Conservation (phyloP, 2,113 vertebrate species). For the Ammodramus savannarum region DNA sequence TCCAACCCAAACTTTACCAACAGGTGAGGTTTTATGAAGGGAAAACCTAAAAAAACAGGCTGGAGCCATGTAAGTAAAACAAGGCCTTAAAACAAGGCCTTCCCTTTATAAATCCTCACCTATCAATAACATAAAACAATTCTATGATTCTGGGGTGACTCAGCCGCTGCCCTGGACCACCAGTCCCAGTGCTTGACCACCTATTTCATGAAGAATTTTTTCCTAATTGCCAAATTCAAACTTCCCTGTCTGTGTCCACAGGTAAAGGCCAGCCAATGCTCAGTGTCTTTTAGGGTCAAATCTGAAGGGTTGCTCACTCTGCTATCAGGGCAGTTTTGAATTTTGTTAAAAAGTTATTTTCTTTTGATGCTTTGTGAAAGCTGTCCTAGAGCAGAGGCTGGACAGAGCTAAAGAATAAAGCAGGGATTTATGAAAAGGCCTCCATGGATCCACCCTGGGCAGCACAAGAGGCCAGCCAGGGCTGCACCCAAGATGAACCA, state of each 20-base stretch:
- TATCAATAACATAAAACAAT: neutral
- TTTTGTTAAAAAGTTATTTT: neutral
- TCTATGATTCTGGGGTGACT: neutral
- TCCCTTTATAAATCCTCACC: neutral
- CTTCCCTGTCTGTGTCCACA: neutral
- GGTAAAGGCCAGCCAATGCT: neutral
- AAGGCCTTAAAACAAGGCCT: neutral
- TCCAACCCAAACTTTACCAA: neutral
- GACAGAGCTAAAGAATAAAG: neutral
- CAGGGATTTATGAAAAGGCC: neutral
- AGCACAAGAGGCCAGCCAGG: neutral
- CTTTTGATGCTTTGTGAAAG: neutral
- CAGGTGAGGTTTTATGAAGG: neutral
- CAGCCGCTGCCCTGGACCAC: neutral
- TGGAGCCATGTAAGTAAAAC: accelerated
- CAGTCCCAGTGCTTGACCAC: neutral
- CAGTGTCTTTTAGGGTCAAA: neutral
- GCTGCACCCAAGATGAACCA: neutral
- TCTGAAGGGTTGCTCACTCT: too few species aligned
- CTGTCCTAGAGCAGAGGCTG: neutral
- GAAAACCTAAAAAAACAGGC: neutral
- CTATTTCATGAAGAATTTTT: too few species aligned
- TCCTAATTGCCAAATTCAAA: neutral
- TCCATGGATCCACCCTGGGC: neutral
- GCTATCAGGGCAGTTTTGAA: neutral